Percentiles rank a stretch among this genome's conserved stretches.
These are phyloP conservation scores for Hoplostethus atlanticus DNA, from an alignment of 2,797 vertebrate genomes.

Conservation along the genomic window DNA sequence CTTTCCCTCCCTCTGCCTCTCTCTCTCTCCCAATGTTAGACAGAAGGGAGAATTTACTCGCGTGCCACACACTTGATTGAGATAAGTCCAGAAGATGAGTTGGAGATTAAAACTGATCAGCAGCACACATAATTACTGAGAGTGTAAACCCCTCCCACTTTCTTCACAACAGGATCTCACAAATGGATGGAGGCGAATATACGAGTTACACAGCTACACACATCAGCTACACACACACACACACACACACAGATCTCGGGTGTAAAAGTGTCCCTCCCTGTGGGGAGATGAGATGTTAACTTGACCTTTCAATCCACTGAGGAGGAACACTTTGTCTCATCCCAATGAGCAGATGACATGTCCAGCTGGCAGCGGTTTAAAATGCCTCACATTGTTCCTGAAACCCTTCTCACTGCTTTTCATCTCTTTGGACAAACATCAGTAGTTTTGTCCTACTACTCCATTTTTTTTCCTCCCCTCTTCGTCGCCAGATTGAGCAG, in stretches of 20 bases:
- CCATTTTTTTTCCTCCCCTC: constrained; percentile 32
- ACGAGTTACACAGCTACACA: background rate
- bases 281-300: constrained; percentile 52
- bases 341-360: constrained; percentile 71
- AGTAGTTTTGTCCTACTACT: constrained; percentile 53
- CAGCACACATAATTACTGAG: constrained; percentile 60
- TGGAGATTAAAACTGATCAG: constrained; percentile 71
- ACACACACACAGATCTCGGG: constrained; percentile 23
- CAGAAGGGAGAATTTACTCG: constrained; percentile 22
- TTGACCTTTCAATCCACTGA: constrained; percentile 74
- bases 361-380: constrained; percentile 74
- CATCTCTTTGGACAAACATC: constrained; percentile 51
- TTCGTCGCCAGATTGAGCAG: constrained; percentile 6
- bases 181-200: constrained; percentile 5
- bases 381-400: constrained; percentile 62
- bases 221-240: background rate
- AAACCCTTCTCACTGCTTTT: constrained; percentile 50
- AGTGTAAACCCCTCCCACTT: constrained; percentile 58
- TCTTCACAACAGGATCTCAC: constrained; percentile 13
- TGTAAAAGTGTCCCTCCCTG: constrained; percentile 41
- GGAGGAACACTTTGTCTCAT: constrained; percentile 68
- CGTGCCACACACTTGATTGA: constrained; percentile 24
- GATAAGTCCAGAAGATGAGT: constrained; percentile 51
- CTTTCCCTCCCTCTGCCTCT: background rate
- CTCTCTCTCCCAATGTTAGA: constrained; percentile 11